Conservation (phyloP, 1,140 invertebrate genomes). For the Rhynchophorus ferrugineus region DNA sequence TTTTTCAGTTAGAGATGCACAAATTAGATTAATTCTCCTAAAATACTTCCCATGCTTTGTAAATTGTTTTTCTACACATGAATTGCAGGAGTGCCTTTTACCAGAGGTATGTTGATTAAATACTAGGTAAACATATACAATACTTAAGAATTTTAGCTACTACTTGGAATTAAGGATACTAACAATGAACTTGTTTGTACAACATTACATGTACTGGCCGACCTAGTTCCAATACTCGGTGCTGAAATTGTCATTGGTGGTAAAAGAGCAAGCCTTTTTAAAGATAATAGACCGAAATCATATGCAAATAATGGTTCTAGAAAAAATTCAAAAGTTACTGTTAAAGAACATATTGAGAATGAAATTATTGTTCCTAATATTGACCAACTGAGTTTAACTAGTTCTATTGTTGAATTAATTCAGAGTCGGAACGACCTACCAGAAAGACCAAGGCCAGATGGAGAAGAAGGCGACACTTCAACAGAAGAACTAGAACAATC, state of each 20-base stretch:
- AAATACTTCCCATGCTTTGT: constrained; percentile 65
- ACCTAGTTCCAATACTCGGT: constrained; percentile 74
- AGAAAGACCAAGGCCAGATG: constrained; percentile 70
- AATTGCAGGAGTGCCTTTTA: constrained; percentile 59
- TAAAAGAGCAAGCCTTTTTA: constrained; percentile 69
- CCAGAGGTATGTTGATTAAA: constrained; percentile 51
- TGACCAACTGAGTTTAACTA: constrained; percentile 10
- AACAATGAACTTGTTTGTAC: constrained; percentile 71
- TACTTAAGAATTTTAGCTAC: constrained; percentile 45
- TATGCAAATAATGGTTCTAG: constrained; percentile 26
- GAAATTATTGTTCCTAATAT: constrained; percentile 27
- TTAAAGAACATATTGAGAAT: constrained; percentile 34
- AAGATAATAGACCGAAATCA: constrained; percentile 63
- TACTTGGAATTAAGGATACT: constrained; percentile 74
- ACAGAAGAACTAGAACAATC: constrained; percentile 39
- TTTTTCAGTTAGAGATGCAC: constrained; percentile 68
- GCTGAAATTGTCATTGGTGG: constrained; percentile 72
- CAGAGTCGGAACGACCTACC: constrained; percentile 45
- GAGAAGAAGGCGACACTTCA: constrained; percentile 63
- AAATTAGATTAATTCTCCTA: constrained; percentile 62
- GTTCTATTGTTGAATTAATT: constrained; percentile 1
- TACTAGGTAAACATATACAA: not conserved
- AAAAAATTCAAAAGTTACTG: constrained; percentile 29
- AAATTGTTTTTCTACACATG: constrained; percentile 58
- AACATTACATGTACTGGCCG: constrained; percentile 69